Evolutionary conservation across 2,797 vertebrate species (phyloP), one percentile per base, ranked within the genome.

Genomic region (Parauchenoglanis ngamensis): DNA sequence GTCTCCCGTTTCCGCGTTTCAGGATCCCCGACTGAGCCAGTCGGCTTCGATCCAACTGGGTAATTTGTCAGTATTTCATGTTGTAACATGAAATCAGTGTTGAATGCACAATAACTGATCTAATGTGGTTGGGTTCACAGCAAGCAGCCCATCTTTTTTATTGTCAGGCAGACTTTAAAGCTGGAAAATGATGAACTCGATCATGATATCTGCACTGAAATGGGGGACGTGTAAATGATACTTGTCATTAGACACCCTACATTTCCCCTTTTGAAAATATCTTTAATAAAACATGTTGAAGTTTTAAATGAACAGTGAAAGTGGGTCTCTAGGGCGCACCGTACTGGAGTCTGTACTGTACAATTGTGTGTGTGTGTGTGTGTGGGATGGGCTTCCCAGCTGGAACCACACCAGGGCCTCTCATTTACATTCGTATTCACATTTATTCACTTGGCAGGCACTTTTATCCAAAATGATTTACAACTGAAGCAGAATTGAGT

Each of bases 61-160:
- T 84, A 67, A 84, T 86, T 85, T 83, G 54, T 88, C 88, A 63
- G 82, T 21, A 52, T 83, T 83, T 83, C 88, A 31, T 72, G 88
- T 79, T 59, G 52, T 82, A 79, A 78, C 88, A 86, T 54, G 88
- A 86, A 83, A 78, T 78, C 87, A 78, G 75, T 65, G 61, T 23
- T 70, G 72, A 88, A 83, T 76, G 63, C 77, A 86, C 79, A 83
- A 84, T 86, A 78, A 67, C 44, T 49, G 49, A 70, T 61, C 78
- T 17, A 85, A 80, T 67, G 84, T 7, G 81, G 23, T 46, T 79
- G 78, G 70, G 23, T 59, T 65, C 59, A 3, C 87, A 57, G 77
- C 83, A 59, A 63, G 87, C 40, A 68, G 35, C 68, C 67, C 28
- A 35, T 40, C 21, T 21, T 82, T 82, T 83, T 52, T 49, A 67